Base-by-base conservation (phyloP, 2,888 invertebrate genomes). In the Bombyx huttoni region DNA sequence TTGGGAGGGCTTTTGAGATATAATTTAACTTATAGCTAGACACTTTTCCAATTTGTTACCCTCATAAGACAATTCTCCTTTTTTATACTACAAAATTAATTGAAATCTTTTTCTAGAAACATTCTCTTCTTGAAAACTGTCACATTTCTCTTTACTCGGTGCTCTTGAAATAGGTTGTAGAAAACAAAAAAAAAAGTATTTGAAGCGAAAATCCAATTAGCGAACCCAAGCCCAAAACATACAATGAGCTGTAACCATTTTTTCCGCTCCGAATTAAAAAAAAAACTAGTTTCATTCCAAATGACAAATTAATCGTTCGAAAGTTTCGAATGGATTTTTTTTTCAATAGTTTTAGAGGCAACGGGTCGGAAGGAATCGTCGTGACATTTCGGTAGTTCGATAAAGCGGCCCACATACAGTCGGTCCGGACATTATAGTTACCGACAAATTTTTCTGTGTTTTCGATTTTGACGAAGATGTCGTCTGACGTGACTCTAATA, bases 241-340 rank as follows among this genome's bases (percentile, higher is more conserved):
- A 24, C 47, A 13, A 47, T 14, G 13, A 13, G 13, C 47, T 10
- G 13, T 47, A 13, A n/a, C n/a, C 7, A 6, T 13, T 13, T 9
- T 40, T 40, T 40, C 40, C 40, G 55, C 57, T 60, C 62, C 62
- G 54, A 66, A 67, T 65, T 64, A 61, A 66, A 67, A 71, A 40
- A 70, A 62, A 71, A 74, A 75, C 78, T 81, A 81, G 75, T 80
- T 79, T 75, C 70, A 62, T 70, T 73, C 65, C 82, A 85, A 87
- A 85, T 86, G 87, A 85, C 86, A 80, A 85, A 84, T 81, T 87
- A 87, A 87, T 86, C 81, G 76, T 73, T 85, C 61, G 76, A 84
- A 81, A 84, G 81, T 81, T 78, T 64, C 59, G 62, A 58, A 51
- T 54, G 54, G 50, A 66, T 60, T 66, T 79, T 79, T 79, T 79